Evolutionary conservation across 2,888 invertebrate genomes (phyloP), one percentile per base, ranked within the genome.

Genomic region (Acleris sparsana): DNA sequence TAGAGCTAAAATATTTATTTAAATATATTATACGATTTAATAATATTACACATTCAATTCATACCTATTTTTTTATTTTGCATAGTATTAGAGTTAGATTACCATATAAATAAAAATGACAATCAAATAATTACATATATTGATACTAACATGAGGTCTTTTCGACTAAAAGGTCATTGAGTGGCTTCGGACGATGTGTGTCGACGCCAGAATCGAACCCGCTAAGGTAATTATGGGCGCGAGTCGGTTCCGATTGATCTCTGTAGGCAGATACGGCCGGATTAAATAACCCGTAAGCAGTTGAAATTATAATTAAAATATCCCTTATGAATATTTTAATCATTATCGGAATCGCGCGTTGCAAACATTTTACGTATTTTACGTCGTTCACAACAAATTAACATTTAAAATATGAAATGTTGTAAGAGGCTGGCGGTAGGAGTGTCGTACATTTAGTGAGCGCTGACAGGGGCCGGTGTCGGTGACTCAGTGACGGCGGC

Each of bases 301-400:
- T 78, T 78, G 77, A 79, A 82, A 80, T 83, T 83, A 85, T 84
- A 87, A 88, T 88, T 88, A 87, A 86, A 85, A 84, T 85, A 83
- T 80, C 73, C 77, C 76, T 80, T 78, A 80, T 80, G 79, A 80
- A 80, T 80, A 80, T 80, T 80, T 78, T 78, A 73, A 75, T 70
- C 77, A 73, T 76, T 74, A 75, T 72, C 68, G 67, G 70, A 74
- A 75, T 77, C 73, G 73, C 70, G 67, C 70, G 63, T 56, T 67
- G 75, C 73, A 79, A 81, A 82, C 80, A 84, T 82, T 86, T 85
- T 84, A 83, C 78, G 76, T 78, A 78, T 82, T 83, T 85, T 80
- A 84, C 68, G 63, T 61, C 63, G 63, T 63, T 63, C 56, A 76
- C 76, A 74, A 72, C 72, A 63, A 76, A 86, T 87, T 85, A 81